phyloP scores from a whole-genome alignment of 2,797 vertebrate genomes.

The Phrynocephalus guinanensis region DNA sequence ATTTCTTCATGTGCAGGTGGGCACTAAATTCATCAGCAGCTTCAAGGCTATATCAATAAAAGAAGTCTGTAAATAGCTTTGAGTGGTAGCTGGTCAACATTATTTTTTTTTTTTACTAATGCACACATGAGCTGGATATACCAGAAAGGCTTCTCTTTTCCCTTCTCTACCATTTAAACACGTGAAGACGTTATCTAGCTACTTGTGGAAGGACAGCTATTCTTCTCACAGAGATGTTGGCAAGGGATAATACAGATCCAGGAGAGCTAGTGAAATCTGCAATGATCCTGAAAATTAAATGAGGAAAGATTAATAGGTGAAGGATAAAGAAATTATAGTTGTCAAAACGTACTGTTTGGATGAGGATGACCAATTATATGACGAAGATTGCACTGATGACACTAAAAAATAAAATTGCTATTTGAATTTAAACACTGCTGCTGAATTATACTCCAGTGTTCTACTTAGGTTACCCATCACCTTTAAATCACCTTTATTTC shows the following conservation, averaged over 20 bases:
- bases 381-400: neutral
- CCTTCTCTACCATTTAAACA: neutral
- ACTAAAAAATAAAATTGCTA: neutral
- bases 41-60: accelerated
- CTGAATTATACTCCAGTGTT: neutral
- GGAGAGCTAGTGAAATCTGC: neutral
- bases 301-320: neutral
- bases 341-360: neutral
- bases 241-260: neutral
- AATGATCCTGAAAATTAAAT: neutral
- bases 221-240: neutral
- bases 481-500: neutral
- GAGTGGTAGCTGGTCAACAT: neutral
- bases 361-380: neutral
- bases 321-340: too few relatives aligned
- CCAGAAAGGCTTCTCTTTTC: neutral
- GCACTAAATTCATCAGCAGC: accelerated
- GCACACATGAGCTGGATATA: accelerated
- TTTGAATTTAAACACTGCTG: neutral
- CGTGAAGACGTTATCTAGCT: neutral
- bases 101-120: neutral
- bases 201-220: neutral
- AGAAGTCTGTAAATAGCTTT: neutral
- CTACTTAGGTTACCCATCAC: neutral
- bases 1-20: accelerated